phyloP scores from a whole-genome alignment of 2,797 vertebrate species.

The Microchirus variegatus region DNA sequence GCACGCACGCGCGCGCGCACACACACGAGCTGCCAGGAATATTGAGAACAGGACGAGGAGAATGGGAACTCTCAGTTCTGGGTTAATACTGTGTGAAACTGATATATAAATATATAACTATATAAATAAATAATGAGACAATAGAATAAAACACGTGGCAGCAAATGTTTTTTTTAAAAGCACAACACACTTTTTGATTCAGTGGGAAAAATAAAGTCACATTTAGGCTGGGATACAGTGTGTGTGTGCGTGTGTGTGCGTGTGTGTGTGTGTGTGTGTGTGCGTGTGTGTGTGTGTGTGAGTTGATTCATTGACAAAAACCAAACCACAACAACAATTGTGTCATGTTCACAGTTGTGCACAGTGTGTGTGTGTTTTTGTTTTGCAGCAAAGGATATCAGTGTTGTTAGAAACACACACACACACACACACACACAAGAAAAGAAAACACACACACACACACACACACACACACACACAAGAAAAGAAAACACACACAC shows the following conservation, averaged over 20 bases:
- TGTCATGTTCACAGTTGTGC: slow-evolving; percentile 25
- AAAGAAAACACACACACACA: background rate
- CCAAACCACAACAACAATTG: slow-evolving; percentile 17
- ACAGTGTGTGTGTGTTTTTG: background rate
- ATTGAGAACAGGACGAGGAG: background rate
- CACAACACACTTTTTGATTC: too few species aligned
- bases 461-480: too few species aligned
- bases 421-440: background rate
- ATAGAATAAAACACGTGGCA: slow-evolving; percentile 1
- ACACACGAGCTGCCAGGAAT: too few species aligned
- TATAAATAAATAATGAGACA: too few species aligned
- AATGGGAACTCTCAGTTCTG: too few species aligned
- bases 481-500: background rate
- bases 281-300: slow-evolving; percentile 25
- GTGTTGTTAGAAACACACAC: slow-evolving; percentile 12
- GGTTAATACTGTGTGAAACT: slow-evolving; percentile 24
- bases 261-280: background rate
- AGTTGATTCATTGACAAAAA: slow-evolving; percentile 15
- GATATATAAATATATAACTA: too few species aligned
- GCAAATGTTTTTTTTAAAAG: too few species aligned
- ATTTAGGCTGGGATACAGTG: slow-evolving; percentile 8
- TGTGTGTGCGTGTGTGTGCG: background rate
- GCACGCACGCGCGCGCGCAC: too few species aligned
- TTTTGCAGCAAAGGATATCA: slow-evolving; percentile 47
- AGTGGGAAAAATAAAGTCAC: slow-evolving; percentile 2